phyloP scores from a whole-genome alignment of 1,140 invertebrate species.

The Lepidurus apus region DNA sequence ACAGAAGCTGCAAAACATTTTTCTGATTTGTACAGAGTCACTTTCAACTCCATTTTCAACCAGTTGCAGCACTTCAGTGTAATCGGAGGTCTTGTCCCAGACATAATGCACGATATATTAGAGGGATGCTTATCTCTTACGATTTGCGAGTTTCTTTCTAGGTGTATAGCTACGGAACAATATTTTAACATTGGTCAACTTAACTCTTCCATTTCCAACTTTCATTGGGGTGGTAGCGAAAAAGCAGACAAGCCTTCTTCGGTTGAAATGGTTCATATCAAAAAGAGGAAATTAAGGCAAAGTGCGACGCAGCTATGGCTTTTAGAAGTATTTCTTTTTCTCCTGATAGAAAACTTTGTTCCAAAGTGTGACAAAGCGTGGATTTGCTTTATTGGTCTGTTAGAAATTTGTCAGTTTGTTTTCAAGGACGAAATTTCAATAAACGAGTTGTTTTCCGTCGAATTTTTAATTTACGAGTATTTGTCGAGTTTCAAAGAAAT shows the following conservation, averaged over 20 bases:
- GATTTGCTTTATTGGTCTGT: slow-evolving; percentile 12
- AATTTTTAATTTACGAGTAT: slow-evolving; percentile 26
- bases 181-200: slow-evolving; percentile 30
- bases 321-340: not conserved
- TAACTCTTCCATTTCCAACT: slow-evolving; percentile 27
- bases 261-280: slow-evolving; percentile 25
- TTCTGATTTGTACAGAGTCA: slow-evolving; percentile 12
- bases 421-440: slow-evolving; percentile 30
- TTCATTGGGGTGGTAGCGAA: slow-evolving; percentile 29
- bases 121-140: slow-evolving; percentile 26
- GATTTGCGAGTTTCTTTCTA: slow-evolving; percentile 23
- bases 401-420: slow-evolving; percentile 29
- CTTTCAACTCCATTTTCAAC: slow-evolving; percentile 23
- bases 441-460: slow-evolving; percentile 18
- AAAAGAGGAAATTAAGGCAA: slow-evolving; percentile 26
- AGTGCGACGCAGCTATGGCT: slow-evolving; percentile 29
- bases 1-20: not conserved
- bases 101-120: not conserved
- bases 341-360: slow-evolving; percentile 25
- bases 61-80: slow-evolving; percentile 6
- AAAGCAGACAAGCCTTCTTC: slow-evolving; percentile 29
- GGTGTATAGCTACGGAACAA: slow-evolving; percentile 20
- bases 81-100: not conserved
- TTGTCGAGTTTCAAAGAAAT: slow-evolving; percentile 27
- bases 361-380: slow-evolving; percentile 28